Conservation (phyloP, 2,797 vertebrate genomes). For the Buphagus erythrorhynchus region DNA sequence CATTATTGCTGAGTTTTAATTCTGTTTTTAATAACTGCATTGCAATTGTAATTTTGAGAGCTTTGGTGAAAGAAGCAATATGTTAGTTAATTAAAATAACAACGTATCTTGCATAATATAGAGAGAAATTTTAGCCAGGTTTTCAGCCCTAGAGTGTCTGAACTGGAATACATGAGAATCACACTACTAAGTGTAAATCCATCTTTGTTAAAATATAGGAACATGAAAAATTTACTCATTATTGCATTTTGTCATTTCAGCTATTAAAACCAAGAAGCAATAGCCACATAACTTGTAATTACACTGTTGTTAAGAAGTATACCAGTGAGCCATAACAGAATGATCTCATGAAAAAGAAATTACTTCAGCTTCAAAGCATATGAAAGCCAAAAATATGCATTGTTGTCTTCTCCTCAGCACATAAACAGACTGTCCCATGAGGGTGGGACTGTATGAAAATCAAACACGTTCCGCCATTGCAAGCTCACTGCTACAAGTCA, state of each 20-base stretch:
- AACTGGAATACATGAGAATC: not conserved
- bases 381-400: not conserved
- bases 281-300: not conserved
- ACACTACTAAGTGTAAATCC: not conserved
- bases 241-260: not conserved
- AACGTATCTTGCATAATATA: not conserved
- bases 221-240: not conserved
- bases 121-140: not conserved
- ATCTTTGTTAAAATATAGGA: not conserved
- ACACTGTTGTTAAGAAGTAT: not conserved
- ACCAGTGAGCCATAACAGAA: not conserved
- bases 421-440: not conserved
- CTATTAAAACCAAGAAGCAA: not conserved
- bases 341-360: not conserved
- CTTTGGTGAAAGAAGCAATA: not conserved
- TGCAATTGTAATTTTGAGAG: not conserved
- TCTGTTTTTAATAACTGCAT: not conserved
- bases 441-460: not conserved
- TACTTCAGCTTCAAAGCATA: not conserved
- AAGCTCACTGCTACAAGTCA: not conserved
- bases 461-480: not conserved
- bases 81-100: not conserved
- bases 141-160: not conserved
- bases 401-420: not conserved
- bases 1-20: not conserved